Evolutionary conservation across 35 echinoderm and acorn worm genomes (phyloP), one percentile per base, ranked within the genome.

Genomic region (Lytechinus variegatus): DNA sequence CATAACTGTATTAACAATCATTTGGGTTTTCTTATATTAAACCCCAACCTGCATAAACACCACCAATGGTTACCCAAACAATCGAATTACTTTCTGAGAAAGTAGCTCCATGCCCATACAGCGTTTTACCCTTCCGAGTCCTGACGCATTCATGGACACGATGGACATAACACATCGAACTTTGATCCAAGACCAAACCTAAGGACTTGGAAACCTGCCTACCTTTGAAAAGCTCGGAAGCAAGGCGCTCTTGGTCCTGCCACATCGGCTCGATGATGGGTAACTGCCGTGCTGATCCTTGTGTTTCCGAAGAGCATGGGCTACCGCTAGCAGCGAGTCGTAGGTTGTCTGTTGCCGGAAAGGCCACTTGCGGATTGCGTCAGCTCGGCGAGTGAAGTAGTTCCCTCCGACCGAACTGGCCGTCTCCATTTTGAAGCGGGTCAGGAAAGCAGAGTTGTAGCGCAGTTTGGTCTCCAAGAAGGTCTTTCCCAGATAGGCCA

Each of bases 401-500:
- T 97, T 95, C 3, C 56, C 55, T 27, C 66, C 95, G 9, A 96
- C 89, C 0, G 86, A 89, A 9, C 27, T 54, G 6, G 87, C 72
- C 29, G 44, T 53, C 44, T 92, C 89, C 95, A 96, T 96, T 89
- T 97, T 97, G 94, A 98, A 98, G 29, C 96, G 86, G 5, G 96
- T 97, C 52, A 98, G 61, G 94, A 96, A 98, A 1, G 97, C 93
- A 24, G 95, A 95, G 61, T 98, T 94, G 88, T 97, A 95, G 44
- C 97, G 97, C 54, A 97, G 94, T 27, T 97, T 97, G 54, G 94
- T 93, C 24, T 98, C 96, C 95, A 98, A 71, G 94, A 97, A 97
- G 8, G 28, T 97, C 91, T 33, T 95, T 52, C 92, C 95, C 96
- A 33, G 94, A 86, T 51, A 98, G 95, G 97, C 96, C 71, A 98